Base-by-base conservation (phyloP, 2,797 vertebrate genomes). In the Phaenicophaeus curvirostris region DNA sequence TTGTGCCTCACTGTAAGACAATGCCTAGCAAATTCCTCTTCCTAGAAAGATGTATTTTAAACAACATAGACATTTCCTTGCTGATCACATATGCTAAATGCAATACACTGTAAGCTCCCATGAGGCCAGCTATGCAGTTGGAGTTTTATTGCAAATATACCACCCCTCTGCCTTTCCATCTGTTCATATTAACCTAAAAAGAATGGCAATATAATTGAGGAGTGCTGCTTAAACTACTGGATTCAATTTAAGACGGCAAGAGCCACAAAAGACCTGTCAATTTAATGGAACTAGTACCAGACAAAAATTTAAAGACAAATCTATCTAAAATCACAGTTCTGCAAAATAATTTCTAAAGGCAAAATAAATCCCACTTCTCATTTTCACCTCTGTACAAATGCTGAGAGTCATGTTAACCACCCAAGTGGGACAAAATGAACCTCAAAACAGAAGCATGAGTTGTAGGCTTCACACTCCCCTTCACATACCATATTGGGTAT, bases 131-230 rank as follows among this genome's bases (percentile, higher is more conserved):
- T 86, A 90, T 84, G 92, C 85, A 76, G 85, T 88, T 82, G 93
- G 93, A 96, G 51, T 90, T 94, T 97, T 96, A 95, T 95, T 94
- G 89, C 93, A 96, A 96, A 93, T 98, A 98, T 98, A 98, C 96
- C 95, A 96, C 95, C 77, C 65, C 35, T 96, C 91, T 96, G 91
- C 69, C 71, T 94, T 97, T 94, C 96, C 94, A 96, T 96, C 93
- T 97, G 97, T 93, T 96, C 91, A 82, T 65, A 83, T 95, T 95
- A 97, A 96, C 96, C 93, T 90, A 96, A 95, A 97, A 96, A 96
- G 51, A 89, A 96, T 95, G 89, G 87, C 84, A 79, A 88, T 78
- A 63, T 96, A 97, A 97, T 76, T 88, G 94, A 82, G 85, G 53
- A 94, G 74, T 97, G 73, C 62, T 93, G 73, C 79, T 92, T 93